phyloP scores from a whole-genome alignment of 1,140 invertebrate genomes.

The Bactericera cockerelli region DNA sequence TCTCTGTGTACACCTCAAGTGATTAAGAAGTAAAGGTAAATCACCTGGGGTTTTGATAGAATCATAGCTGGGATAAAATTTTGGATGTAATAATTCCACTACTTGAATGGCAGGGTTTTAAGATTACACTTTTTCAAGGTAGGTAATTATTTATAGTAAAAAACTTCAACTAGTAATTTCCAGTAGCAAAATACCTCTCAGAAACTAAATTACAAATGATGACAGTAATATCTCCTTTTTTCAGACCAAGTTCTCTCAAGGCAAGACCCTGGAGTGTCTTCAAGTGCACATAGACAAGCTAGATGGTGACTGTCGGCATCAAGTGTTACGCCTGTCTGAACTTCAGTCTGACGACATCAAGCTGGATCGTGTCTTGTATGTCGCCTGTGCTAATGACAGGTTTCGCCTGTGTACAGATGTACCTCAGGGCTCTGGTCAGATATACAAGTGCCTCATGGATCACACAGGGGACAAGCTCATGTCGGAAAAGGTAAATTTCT shows the following conservation, averaged over 20 bases:
- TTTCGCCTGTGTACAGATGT: constrained; percentile 50
- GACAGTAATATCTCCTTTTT: no score
- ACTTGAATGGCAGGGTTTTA: no score
- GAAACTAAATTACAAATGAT: no score
- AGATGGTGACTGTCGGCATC: constrained; percentile 46
- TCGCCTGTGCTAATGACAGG: constrained; percentile 75
- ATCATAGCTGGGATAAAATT: no score
- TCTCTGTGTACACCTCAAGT: background rate
- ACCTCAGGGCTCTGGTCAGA: constrained; percentile 51
- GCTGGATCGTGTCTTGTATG: constrained; percentile 65
- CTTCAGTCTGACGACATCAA: constrained; percentile 84
- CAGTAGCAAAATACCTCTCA: no score
- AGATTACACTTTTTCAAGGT: no score
- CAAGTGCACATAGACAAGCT: constrained; percentile 43
- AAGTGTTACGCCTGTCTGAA: constrained; percentile 71
- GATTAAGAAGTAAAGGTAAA: no score
- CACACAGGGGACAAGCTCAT: constrained; percentile 54
- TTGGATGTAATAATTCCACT: no score
- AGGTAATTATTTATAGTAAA: no score
- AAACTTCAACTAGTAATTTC: no score
- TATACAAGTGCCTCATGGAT: constrained; percentile 84
- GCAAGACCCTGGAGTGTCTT: constrained; percentile 71
- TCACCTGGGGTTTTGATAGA: no score
- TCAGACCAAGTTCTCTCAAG: constrained; percentile 46
- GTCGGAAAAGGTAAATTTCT: constrained; percentile 16